phyloP scores from a whole-genome alignment of 2,797 vertebrate species.

The Halcyon leucocephala region DNA sequence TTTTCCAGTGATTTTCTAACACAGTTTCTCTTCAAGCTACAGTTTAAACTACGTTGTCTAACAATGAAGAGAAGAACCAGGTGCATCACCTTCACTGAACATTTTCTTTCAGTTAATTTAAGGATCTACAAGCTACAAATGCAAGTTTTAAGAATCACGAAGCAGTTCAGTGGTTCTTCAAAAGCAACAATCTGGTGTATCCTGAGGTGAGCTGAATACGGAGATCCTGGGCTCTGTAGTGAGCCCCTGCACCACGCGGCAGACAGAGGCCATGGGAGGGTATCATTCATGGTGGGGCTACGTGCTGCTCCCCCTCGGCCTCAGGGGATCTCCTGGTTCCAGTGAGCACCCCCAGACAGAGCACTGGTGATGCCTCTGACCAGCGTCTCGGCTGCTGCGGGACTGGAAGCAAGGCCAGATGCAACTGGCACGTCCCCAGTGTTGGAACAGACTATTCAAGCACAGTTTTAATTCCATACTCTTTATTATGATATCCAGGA shows the following conservation, averaged over 20 bases:
- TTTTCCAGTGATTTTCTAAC: background rate
- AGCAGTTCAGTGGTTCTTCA: background rate
- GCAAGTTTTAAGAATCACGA: background rate
- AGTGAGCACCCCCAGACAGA: background rate
- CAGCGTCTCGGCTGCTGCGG: background rate
- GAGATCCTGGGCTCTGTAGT: background rate
- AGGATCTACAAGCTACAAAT: background rate
- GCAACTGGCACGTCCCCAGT: background rate
- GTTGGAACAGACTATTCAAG: constrained; percentile 51
- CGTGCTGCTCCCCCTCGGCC: background rate
- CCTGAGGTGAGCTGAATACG: background rate
- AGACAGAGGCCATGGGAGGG: background rate
- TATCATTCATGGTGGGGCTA: accelerated
- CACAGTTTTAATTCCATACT: constrained; percentile 36
- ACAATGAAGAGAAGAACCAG: background rate
- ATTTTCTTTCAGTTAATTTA: background rate
- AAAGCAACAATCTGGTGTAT: background rate
- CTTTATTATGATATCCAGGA: constrained; percentile 67
- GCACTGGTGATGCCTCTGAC: background rate
- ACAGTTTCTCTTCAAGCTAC: background rate
- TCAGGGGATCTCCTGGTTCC: background rate
- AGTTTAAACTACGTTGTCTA: background rate
- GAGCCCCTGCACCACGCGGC: accelerated
- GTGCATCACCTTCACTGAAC: accelerated
- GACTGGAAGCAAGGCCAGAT: background rate